Conservation (phyloP, 2,888 invertebrate species). For the Drosophila kuntzei region DNA sequence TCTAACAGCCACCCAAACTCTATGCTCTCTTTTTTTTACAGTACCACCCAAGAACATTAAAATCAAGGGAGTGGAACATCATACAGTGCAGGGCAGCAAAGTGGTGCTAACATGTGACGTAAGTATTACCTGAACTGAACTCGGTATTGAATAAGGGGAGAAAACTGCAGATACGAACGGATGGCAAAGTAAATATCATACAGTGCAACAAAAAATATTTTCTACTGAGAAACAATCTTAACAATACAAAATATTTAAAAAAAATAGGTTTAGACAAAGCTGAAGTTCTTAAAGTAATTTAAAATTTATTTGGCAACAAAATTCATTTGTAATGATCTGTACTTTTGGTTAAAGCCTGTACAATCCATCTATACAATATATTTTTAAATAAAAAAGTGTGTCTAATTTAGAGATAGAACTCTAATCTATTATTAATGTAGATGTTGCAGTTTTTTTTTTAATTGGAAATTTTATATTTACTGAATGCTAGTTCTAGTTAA, state of each 20-base stretch:
- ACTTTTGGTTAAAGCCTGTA: too few relatives aligned
- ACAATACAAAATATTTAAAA: neutral
- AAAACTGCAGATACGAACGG: neutral
- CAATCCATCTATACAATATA: neutral
- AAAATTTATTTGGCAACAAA: too few relatives aligned
- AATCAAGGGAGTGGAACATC: conserved; percentile 91
- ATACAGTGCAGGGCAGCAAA: conserved; percentile 92
- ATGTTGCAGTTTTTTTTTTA: neutral
- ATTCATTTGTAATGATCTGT: too few relatives aligned
- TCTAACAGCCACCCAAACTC: conserved; percentile 35
- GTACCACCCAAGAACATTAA: conserved; percentile 93
- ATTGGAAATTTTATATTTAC: too few relatives aligned
- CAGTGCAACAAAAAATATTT: conserved; percentile 12
- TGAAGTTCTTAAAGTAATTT: neutral
- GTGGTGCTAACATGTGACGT: conserved; percentile 91
- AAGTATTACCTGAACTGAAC: conserved; percentile 67
- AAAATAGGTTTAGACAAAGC: neutral
- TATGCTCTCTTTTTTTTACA: conserved; percentile 85
- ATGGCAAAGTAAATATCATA: neutral
- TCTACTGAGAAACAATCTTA: neutral
- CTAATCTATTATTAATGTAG: neutral
- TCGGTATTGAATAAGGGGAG: neutral
- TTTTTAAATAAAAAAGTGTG: neutral
- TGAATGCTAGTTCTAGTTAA: too few relatives aligned
- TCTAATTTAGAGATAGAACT: neutral